Conservation (phyloP, 2,888 invertebrate species). For the Caenorhabditis japonica region DNA sequence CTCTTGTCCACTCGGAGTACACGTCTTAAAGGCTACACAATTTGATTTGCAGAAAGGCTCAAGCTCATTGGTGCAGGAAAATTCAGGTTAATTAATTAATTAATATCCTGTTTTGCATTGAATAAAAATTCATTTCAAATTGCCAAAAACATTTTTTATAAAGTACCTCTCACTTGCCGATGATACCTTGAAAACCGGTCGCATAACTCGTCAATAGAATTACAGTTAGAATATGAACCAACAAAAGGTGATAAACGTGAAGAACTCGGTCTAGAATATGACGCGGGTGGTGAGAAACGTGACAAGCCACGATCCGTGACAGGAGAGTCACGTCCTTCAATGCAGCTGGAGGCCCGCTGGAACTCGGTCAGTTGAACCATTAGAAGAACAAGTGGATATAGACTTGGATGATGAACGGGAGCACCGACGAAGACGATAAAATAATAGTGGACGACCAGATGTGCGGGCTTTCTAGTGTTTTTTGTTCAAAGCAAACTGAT, state of each 20-base stretch:
- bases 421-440: too few species aligned
- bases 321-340: slow-evolving; percentile 16
- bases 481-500: slow-evolving; percentile 21
- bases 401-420: too few species aligned
- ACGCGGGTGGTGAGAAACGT: slow-evolving; percentile 20
- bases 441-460: slow-evolving; percentile 41
- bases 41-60: too few species aligned
- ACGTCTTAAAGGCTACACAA: too few species aligned
- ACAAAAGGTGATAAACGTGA: slow-evolving; percentile 40
- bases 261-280: slow-evolving; percentile 30
- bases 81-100: too few species aligned
- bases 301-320: slow-evolving; percentile 19
- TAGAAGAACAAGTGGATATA: slow-evolving; percentile 2
- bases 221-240: slow-evolving; percentile 47
- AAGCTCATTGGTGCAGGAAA: too few species aligned
- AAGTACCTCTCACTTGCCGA: slow-evolving; percentile 52
- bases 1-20: too few species aligned
- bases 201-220: slow-evolving; percentile 43
- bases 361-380: slow-evolving; percentile 45
- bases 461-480: slow-evolving; percentile 26
- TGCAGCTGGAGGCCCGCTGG: slow-evolving; percentile 22
- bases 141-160: too few species aligned
- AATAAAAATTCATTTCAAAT: too few species aligned
- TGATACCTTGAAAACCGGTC: slow-evolving; percentile 44
- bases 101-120: too few species aligned